Evolutionary conservation across 2,113 vertebrate species (phyloP), one percentile per base, ranked within the genome.

Genomic region (Callorhinus ursinus): DNA sequence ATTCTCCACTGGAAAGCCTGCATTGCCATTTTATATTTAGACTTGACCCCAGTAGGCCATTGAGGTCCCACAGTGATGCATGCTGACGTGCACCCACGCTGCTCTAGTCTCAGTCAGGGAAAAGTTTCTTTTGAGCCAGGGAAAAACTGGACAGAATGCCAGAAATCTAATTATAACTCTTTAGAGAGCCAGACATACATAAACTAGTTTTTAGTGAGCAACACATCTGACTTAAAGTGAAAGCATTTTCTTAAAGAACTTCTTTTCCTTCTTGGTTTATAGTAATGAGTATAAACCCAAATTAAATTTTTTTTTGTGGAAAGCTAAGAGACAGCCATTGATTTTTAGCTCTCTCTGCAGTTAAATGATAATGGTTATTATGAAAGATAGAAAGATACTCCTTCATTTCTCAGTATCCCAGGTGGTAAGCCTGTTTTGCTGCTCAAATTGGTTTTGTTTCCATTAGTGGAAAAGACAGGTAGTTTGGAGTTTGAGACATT

Each of bases 131-230:
- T 74, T 67, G 83, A 93, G 96, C 57, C 93, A 67, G 67, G 85
- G 72, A 53, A 93, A 74, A 88, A 92, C 93, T 93, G 93, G 90
- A 93, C 83, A 88, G 92, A 96, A 84, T 59, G 92, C 84, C 95
- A 95, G 90, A 59, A 96, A 69, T 42, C 96, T 97, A 98, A 98
- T 98, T 93, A 98, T 96, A 97, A 88, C 82, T 55, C 79, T 77
- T 61, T 10, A 49, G 65, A 74, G 90, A 95, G 74, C 59, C 36
- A 96, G 57, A 65, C n/a, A 42, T n/a, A n/a, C n/a, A 31, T 39
- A 90, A 74, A 55, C 74, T 36, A 72, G 67, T 95, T 46, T 53
- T 83, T 61, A 92, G 65, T 14, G n/a, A 96, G 83, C 82, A 83
- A 42, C 80, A 76, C 71, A 57, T 96, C 39, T 51, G 57, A 92